These are phyloP conservation scores for Crocuta crocuta DNA, from an alignment of 2,113 vertebrate genomes.

Conservation along the genomic window DNA sequence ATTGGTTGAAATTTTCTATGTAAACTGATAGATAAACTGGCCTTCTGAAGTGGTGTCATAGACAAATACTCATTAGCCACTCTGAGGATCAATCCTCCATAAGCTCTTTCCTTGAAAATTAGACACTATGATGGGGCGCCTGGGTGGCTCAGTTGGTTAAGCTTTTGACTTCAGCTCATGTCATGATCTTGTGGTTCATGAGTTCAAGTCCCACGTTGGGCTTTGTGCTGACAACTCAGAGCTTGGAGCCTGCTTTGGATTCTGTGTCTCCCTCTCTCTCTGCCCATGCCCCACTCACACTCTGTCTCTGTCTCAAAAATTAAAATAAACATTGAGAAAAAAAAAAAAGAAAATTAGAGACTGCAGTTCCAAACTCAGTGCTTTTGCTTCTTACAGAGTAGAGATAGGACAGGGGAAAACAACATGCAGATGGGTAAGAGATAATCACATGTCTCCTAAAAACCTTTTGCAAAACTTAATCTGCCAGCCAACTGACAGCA, in stretches of 20 bases:
- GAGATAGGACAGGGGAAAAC: neutral
- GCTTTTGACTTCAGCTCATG: no score
- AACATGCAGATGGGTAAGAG: neutral
- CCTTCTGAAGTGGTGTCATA: neutral
- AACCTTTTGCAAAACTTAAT: slow-evolving; percentile 56
- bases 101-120: slow-evolving; percentile 55
- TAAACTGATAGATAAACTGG: slow-evolving; percentile 26
- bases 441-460: slow-evolving; percentile 32
- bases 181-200: no score
- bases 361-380: neutral
- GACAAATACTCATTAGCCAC: slow-evolving; percentile 53
- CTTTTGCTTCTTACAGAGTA: slow-evolving; percentile 45
- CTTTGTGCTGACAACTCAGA: no score
- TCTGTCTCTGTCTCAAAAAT: no score
- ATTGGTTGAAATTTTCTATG: slow-evolving; percentile 67
- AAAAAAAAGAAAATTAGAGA: slow-evolving; percentile 29
- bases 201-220: no score
- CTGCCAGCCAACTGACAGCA: slow-evolving; percentile 66
- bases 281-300: no score
- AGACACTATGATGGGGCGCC: neutral
- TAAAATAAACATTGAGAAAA: no score
- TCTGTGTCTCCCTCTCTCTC: no score
- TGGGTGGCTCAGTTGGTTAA: no score
- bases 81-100: slow-evolving; percentile 33
- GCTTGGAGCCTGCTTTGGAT: no score